A percentile compares a stretch with the other conserved stretches of the same genome.
Evolutionary conservation across 2,113 vertebrate genomes (phyloP).

Genomic region (Pyxicephalus adspersus): DNA sequence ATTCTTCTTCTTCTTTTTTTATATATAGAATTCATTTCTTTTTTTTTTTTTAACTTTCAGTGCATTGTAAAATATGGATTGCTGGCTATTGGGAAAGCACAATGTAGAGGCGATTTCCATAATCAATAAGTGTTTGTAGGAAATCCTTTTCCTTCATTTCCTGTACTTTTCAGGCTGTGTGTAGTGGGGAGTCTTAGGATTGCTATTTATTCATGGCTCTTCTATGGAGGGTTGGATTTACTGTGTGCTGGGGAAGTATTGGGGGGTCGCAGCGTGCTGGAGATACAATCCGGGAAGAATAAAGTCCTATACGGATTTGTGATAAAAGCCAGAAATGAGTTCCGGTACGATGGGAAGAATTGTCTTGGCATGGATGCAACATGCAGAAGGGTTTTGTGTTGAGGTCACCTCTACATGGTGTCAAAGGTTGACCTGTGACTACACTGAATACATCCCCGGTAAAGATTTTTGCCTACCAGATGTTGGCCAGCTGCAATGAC

Average conservation of each 20-base stretch:
- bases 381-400: background rate
- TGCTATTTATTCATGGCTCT: slow-evolving; percentile 12
- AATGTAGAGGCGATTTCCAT: slow-evolving; percentile 35
- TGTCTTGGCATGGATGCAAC: background rate
- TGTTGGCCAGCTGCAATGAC: slow-evolving; percentile 19
- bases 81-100: slow-evolving; percentile 29
- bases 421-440: slow-evolving; percentile 29
- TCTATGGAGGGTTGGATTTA: background rate
- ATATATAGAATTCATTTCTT: slow-evolving; percentile 10
- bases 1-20: background rate
- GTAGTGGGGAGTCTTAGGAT: slow-evolving; percentile 11
- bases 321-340: background rate
- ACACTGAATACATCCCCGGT: slow-evolving; percentile 14
- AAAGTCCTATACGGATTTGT: background rate
- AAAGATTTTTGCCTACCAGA: slow-evolving; percentile 5
- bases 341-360: background rate
- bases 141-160: slow-evolving; percentile 52
- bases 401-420: slow-evolving; percentile 38
- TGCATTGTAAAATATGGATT: slow-evolving; percentile 1
- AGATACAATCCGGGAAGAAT: background rate
- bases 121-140: slow-evolving; percentile 51
- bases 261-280: slow-evolving; percentile 5
- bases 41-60: background rate
- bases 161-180: slow-evolving; percentile 46
- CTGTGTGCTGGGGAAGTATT: slow-evolving; percentile 14